Evolutionary conservation across 1,140 invertebrate species (phyloP).

Genomic region (Zaprionus ornatus): DNA sequence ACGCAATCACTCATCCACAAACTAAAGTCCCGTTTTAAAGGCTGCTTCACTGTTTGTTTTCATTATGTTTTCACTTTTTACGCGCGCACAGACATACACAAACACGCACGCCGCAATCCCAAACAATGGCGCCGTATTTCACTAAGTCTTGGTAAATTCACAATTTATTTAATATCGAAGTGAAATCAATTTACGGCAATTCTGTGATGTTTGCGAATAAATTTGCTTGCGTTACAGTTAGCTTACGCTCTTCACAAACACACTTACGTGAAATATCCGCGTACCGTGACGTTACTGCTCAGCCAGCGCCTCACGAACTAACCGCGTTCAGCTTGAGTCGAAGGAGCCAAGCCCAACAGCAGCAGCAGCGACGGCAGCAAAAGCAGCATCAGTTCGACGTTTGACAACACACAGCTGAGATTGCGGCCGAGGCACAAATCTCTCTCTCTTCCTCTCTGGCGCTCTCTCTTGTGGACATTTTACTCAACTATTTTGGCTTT

Average conservation of each 20-base stretch:
- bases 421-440: slow-evolving; percentile 38
- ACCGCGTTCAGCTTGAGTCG: slow-evolving; percentile 29
- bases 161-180: slow-evolving; percentile 1
- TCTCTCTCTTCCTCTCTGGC: slow-evolving; percentile 11
- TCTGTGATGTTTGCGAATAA: slow-evolving; percentile 20
- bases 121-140: neutral
- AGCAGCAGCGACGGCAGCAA: slow-evolving; percentile 39
- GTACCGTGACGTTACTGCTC: slow-evolving; percentile 57
- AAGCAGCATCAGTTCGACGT: slow-evolving; percentile 67
- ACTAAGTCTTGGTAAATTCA: neutral
- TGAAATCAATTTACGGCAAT: slow-evolving; percentile 22
- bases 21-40: slow-evolving; percentile 22
- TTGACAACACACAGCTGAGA: slow-evolving; percentile 67
- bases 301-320: slow-evolving; percentile 73
- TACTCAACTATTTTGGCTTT: slow-evolving; percentile 48
- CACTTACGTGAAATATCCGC: slow-evolving; percentile 3
- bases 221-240: neutral
- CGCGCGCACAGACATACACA: slow-evolving; percentile 9
- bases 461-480: slow-evolving; percentile 8
- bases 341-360: slow-evolving; percentile 19
- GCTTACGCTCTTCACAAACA: slow-evolving; percentile 8
- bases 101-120: slow-evolving; percentile 2
- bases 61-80: slow-evolving; percentile 39
- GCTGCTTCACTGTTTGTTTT: slow-evolving; percentile 23
- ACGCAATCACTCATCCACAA: slow-evolving; percentile 1